Conservation (phyloP, 2,797 vertebrate species). For the Euthynnus affinis region DNA sequence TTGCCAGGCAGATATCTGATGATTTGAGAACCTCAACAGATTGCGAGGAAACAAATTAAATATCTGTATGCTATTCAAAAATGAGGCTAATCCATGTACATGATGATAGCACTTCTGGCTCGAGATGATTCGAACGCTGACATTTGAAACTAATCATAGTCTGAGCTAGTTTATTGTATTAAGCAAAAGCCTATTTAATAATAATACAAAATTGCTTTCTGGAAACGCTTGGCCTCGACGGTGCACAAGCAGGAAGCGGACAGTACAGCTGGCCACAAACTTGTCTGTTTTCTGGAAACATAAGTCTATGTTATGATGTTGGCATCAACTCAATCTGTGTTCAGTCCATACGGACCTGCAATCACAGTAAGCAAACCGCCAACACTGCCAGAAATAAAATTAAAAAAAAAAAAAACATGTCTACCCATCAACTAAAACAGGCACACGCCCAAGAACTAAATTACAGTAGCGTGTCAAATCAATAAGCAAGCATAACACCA, state of each 20-base stretch:
- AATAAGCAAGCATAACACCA: neutral
- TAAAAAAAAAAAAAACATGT: neutral
- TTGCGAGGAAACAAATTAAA: conserved; percentile 48
- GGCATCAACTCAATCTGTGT: conserved; percentile 15
- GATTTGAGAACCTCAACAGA: conserved; percentile 43
- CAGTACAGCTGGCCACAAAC: conserved; percentile 19
- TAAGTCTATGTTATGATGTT: conserved; percentile 33
- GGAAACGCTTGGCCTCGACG: conserved; percentile 44
- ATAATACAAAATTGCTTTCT: conserved; percentile 50
- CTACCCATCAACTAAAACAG: neutral
- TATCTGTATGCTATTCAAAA: conserved; percentile 38
- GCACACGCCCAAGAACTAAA: neutral
- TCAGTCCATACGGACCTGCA: conserved; percentile 1
- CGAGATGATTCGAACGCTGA: conserved; percentile 33
- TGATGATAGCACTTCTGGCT: conserved; percentile 30
- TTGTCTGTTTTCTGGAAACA: conserved; percentile 41
- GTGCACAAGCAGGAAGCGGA: conserved; percentile 15
- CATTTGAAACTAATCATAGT: conserved; percentile 51
- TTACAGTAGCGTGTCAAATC: neutral
- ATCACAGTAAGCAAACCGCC: conserved; percentile 1
- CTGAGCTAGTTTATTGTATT: conserved; percentile 57
- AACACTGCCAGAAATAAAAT: neutral
- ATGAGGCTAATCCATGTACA: conserved; percentile 7
- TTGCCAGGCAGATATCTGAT: conserved; percentile 46
- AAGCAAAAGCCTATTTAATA: conserved; percentile 52